Evolutionary conservation across 2,113 vertebrate species (phyloP).

Genomic region (Bostrychus sinensis): DNA sequence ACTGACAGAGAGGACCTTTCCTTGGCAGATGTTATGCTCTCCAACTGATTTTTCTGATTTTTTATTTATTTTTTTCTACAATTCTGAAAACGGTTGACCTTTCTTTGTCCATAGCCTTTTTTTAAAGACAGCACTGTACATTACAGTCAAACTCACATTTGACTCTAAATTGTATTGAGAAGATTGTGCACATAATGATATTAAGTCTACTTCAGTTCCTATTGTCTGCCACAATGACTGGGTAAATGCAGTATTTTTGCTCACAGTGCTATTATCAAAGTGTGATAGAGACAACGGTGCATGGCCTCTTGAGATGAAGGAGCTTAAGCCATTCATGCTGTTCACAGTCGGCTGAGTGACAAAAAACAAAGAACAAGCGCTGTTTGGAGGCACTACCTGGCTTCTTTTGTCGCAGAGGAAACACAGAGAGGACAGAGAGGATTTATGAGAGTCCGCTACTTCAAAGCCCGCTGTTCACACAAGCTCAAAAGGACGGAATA

Average conservation of each 20-base stretch:
- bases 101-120: too few relatives aligned
- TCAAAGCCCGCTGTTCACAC: conserved; percentile 49
- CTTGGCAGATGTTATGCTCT: neutral
- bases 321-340: conserved; percentile 32
- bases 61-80: too few relatives aligned
- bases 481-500: conserved; percentile 49
- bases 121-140: too few relatives aligned
- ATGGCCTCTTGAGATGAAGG: conserved; percentile 47
- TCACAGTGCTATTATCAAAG: conserved; percentile 50
- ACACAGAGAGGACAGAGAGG: conserved; percentile 40
- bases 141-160: too few relatives aligned
- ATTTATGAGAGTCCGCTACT: conserved; percentile 33
- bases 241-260: conserved; percentile 24
- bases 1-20: neutral
- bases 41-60: too few relatives aligned
- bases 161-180: too few relatives aligned
- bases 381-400: conserved; percentile 51
- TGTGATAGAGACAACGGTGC: conserved; percentile 42
- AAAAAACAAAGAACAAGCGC: conserved; percentile 58
- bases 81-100: too few relatives aligned
- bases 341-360: conserved; percentile 56
- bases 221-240: conserved; percentile 6
- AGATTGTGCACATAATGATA: too few relatives aligned
- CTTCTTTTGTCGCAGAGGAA: conserved; percentile 46
- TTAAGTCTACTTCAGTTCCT: too few relatives aligned